Evolutionary conservation across 2,888 invertebrate species (phyloP).

Genomic region (Parnassius mnemosyne): DNA sequence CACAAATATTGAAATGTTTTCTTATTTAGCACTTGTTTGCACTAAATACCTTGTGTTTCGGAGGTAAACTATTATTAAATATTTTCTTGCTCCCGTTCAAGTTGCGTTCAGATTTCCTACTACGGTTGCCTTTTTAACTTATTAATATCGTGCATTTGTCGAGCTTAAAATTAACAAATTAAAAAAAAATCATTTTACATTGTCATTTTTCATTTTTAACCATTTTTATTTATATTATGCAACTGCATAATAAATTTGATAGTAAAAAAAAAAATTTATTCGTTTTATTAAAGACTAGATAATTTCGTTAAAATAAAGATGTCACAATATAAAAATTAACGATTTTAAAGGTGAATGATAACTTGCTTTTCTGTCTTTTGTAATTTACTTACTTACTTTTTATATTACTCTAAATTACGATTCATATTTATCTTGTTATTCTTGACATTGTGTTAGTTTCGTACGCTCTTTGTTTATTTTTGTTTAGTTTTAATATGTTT

Average conservation of each 20-base stretch:
- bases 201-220: background rate
- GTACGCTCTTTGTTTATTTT: background rate
- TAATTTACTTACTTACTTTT: background rate
- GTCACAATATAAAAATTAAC: too few species aligned
- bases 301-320: too few species aligned
- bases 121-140: background rate
- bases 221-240: background rate
- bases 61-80: too few species aligned
- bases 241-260: background rate
- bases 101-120: conserved; percentile 6
- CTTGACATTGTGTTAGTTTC: background rate
- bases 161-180: background rate
- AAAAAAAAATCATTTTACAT: background rate
- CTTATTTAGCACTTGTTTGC: background rate
- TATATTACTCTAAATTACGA: too few species aligned
- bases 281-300: background rate
- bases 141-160: conserved; percentile 17
- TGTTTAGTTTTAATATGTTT: too few species aligned
- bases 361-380: background rate
- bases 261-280: background rate
- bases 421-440: background rate
- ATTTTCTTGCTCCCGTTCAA: background rate
- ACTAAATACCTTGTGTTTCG: too few species aligned
- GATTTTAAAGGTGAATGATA: too few species aligned
- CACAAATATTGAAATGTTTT: background rate